A percentile compares a stretch with the other conserved stretches of the same genome.
These are phyloP conservation scores for Proisotoma minuta DNA, from an alignment of 2,888 invertebrate genomes.

Conservation along the genomic window DNA sequence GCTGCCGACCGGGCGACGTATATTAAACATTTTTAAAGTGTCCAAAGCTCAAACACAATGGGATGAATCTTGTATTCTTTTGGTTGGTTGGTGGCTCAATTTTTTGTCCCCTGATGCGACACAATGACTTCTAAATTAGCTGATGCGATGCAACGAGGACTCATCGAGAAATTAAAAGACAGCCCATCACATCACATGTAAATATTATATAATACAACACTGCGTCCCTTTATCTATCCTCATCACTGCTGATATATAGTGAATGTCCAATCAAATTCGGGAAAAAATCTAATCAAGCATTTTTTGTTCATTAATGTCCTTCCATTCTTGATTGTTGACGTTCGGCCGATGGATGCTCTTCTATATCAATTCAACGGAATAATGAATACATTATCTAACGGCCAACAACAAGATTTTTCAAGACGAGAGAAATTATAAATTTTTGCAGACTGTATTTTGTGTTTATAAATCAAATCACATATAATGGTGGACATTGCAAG, in stretches of 20 bases:
- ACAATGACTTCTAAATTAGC: conserved; percentile 31
- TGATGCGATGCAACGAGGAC: conserved; percentile 23
- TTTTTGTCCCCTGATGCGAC: conserved; percentile 17
- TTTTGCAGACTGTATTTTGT: too few species aligned
- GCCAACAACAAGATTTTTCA: too few species aligned
- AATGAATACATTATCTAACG: background rate
- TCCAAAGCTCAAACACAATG: too few species aligned
- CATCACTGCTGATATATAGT: background rate
- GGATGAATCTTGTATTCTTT: too few species aligned
- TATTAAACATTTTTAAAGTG: too few species aligned
- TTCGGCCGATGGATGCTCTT: background rate
- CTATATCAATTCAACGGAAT: background rate
- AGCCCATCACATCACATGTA: background rate
- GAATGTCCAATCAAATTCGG: conserved; percentile 5
- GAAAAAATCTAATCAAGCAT: conserved; percentile 5
- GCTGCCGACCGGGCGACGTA: background rate
- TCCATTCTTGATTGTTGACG: conserved; percentile 5
- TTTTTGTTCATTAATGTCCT: conserved; percentile 6
- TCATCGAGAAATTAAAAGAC: background rate
- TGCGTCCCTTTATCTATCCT: background rate
- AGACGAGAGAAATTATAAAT: conserved; percentile 3
- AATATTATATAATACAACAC: too few species aligned
- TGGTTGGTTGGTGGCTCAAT: background rate
- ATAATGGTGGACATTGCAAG: too few species aligned
- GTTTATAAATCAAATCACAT: too few species aligned